These are phyloP conservation scores for Netelia fuscicornis DNA, from an alignment of 2,888 invertebrate genomes.

Conservation along the genomic window DNA sequence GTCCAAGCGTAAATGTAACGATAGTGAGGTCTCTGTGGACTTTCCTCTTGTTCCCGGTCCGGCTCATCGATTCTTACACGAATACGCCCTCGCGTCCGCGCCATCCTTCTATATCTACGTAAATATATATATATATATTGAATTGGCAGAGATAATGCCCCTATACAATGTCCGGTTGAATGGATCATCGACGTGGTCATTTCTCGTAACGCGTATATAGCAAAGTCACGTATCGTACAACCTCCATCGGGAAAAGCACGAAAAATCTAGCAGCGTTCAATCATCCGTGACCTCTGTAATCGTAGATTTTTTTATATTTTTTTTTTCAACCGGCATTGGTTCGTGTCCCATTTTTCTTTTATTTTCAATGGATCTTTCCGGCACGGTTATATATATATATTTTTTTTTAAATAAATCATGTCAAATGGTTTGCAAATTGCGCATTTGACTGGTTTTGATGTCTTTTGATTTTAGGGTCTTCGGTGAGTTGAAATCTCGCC, in stretches of 20 bases:
- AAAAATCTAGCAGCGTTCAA: conserved; percentile 60
- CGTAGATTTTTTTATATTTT: conserved; percentile 14
- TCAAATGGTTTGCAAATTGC: background rate
- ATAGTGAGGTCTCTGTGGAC: conserved; percentile 79
- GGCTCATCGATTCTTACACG: conserved; percentile 80
- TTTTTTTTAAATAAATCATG: background rate
- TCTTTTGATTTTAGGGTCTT: background rate
- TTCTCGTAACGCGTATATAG: conserved; percentile 70
- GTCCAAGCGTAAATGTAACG: conserved; percentile 83
- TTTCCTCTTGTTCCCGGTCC: conserved; percentile 68
- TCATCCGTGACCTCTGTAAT: conserved; percentile 54
- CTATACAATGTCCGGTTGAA: conserved; percentile 70
- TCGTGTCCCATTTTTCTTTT: conserved; percentile 1
- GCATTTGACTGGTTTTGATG: background rate
- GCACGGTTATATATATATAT: background rate
- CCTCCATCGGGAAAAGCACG: conserved; percentile 45
- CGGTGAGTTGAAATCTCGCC: background rate
- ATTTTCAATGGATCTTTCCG: background rate
- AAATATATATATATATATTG: conserved; percentile 62
- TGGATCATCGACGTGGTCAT: conserved; percentile 73
- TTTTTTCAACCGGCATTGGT: background rate
- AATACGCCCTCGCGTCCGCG: conserved; percentile 67
- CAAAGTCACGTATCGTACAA: conserved; percentile 49
- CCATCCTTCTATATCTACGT: conserved; percentile 5
- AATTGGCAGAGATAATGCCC: conserved; percentile 78